Conservation (phyloP, 92 coral and sea anemone genomes). For the Hydrozoanthus gracilis region DNA sequence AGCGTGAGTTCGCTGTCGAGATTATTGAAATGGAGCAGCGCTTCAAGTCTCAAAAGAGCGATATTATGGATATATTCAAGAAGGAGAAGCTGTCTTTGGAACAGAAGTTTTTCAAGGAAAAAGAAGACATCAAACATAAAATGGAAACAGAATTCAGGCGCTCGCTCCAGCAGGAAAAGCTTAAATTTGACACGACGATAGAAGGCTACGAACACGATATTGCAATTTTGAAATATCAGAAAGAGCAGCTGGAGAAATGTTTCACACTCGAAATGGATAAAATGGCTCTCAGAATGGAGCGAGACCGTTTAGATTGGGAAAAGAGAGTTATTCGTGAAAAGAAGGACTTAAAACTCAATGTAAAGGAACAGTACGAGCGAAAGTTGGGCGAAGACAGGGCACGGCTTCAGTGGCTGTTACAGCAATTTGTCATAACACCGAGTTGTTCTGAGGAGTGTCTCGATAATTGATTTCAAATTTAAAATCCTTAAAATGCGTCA, state of each 20-base stretch:
- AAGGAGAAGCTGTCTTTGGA: constrained; percentile 87
- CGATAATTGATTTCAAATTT: not conserved
- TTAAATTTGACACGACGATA: constrained; percentile 91
- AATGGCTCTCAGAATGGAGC: constrained; percentile 84
- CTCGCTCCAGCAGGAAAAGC: constrained; percentile 81
- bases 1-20: constrained; percentile 90
- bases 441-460: constrained; percentile 48
- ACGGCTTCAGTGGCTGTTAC: constrained; percentile 90
- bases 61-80: constrained; percentile 90
- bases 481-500: not conserved
- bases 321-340: constrained; percentile 85
- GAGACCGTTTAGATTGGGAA: constrained; percentile 93
- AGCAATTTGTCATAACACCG: constrained; percentile 67
- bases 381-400: constrained; percentile 84
- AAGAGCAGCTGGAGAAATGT: constrained; percentile 90
- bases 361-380: constrained; percentile 85
- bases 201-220: constrained; percentile 96
- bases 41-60: constrained; percentile 94
- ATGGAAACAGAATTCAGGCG: constrained; percentile 89
- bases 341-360: constrained; percentile 78
- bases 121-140: constrained; percentile 86
- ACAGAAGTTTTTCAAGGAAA: constrained; percentile 78
- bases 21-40: constrained; percentile 91
- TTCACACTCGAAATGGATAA: constrained; percentile 87
- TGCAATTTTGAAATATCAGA: constrained; percentile 91